Conservation (phyloP, 2,797 vertebrate genomes). For the Sardinella longiceps region DNA sequence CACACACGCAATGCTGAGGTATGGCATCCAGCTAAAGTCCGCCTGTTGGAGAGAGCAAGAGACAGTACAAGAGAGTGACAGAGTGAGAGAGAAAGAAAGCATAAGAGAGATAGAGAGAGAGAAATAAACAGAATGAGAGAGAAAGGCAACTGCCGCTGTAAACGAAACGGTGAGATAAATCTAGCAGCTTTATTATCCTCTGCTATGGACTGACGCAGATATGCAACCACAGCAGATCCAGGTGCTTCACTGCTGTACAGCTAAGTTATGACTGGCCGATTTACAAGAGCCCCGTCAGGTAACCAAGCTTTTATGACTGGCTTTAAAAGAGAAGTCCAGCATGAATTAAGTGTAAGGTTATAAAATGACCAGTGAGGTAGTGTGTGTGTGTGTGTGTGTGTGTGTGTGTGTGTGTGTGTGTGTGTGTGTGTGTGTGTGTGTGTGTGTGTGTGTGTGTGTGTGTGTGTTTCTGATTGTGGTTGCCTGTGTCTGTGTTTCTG, state of each 20-base stretch:
- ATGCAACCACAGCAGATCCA: constrained; percentile 1
- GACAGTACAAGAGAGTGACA: not conserved
- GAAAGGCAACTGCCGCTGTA: constrained; percentile 34
- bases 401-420: constrained; percentile 19
- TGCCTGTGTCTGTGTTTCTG: not conserved
- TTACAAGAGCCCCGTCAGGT: not conserved
- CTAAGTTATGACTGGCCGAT: not conserved
- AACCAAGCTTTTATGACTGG: constrained; percentile 9
- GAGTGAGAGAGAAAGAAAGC: not conserved
- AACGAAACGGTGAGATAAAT: constrained; percentile 31
- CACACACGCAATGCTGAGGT: constrained; percentile 86
- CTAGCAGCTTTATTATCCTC: constrained; percentile 31
- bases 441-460: not conserved
- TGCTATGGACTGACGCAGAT: constrained; percentile 28
- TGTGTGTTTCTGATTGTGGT: not conserved
- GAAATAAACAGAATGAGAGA: not conserved
- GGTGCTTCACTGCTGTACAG: not conserved
- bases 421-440: not conserved
- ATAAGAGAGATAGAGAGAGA: not conserved
- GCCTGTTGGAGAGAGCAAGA: constrained; percentile 63
- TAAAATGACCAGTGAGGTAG: not conserved
- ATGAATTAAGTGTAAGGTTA: not conserved
- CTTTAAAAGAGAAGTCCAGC: not conserved
- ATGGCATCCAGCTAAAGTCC: constrained; percentile 84
- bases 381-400: not conserved